These are phyloP conservation scores for Nautilus pompilius DNA, from an alignment of 1,140 invertebrate species.

Conservation along the genomic window DNA sequence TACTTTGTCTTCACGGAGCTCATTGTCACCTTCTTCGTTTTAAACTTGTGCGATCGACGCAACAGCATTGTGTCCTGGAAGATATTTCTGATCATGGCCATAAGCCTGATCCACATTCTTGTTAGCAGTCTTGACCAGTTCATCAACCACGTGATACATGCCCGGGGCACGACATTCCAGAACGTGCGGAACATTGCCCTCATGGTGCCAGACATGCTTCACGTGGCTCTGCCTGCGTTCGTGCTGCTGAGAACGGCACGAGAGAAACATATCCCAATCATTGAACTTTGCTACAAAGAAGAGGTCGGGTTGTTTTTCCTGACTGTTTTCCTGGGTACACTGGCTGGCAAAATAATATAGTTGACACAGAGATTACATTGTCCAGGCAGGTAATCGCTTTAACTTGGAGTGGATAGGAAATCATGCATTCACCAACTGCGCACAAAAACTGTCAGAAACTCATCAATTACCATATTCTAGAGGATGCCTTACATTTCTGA, in stretches of 20 bases:
- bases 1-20: constrained; percentile 70
- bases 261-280: constrained; percentile 23
- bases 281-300: constrained; percentile 46
- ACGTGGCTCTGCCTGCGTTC: constrained; percentile 64
- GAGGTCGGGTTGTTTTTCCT: constrained; percentile 42
- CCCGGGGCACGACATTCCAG: constrained; percentile 62
- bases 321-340: constrained; percentile 34
- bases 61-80: constrained; percentile 64
- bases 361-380: no score
- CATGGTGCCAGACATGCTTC: constrained; percentile 72
- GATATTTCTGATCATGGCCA: constrained; percentile 63
- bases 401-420: no score
- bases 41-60: constrained; percentile 57
- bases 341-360: constrained; percentile 36
- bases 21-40: constrained; percentile 64
- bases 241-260: constrained; percentile 40
- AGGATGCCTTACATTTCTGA: no score
- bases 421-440: no score
- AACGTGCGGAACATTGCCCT: constrained; percentile 70
- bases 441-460: no score
- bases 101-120: constrained; percentile 70
- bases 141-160: constrained; percentile 68
- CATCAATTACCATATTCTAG: no score
- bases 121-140: constrained; percentile 76
- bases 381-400: no score